Percentiles rank a stretch among this genome's conserved stretches.
Evolutionary conservation across 2,797 vertebrate species (phyloP).

Genomic region (Onychomys leucogaster): DNA sequence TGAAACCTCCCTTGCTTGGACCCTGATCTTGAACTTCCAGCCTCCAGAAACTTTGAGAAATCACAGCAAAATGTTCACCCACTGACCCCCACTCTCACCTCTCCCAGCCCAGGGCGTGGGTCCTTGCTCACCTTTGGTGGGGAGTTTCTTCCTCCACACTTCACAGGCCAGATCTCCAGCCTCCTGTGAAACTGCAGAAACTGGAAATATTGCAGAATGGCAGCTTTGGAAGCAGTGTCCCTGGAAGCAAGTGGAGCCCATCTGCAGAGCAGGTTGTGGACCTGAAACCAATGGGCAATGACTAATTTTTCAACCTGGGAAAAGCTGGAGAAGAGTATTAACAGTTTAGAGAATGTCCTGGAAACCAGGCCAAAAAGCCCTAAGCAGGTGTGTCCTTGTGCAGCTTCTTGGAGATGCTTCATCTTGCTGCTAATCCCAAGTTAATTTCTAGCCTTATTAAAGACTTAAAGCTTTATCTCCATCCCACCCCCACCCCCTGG

Average conservation of each 20-base stretch:
- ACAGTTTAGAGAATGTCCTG: background rate
- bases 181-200: background rate
- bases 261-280: background rate
- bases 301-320: rapidly evolving
- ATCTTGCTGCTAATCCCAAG: conserved; percentile 71
- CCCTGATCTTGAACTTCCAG: background rate
- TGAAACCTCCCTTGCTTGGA: background rate
- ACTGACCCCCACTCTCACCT: background rate
- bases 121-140: rapidly evolving
- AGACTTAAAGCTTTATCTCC: conserved; percentile 80
- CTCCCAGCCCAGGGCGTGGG: background rate
- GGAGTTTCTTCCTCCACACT: background rate
- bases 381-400: background rate
- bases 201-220: background rate
- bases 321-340: background rate
- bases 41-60: background rate
- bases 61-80: background rate
- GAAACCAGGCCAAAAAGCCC: conserved; percentile 18
- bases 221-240: background rate
- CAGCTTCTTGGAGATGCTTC: conserved; percentile 39
- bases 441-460: conserved; percentile 83
- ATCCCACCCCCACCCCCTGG: conserved; percentile 34
- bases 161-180: background rate
- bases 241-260: background rate
- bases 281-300: background rate